Evolutionary conservation across 2,113 vertebrate species (phyloP), one percentile per base, ranked within the genome.

Genomic region (Dasyprocta punctata): DNA sequence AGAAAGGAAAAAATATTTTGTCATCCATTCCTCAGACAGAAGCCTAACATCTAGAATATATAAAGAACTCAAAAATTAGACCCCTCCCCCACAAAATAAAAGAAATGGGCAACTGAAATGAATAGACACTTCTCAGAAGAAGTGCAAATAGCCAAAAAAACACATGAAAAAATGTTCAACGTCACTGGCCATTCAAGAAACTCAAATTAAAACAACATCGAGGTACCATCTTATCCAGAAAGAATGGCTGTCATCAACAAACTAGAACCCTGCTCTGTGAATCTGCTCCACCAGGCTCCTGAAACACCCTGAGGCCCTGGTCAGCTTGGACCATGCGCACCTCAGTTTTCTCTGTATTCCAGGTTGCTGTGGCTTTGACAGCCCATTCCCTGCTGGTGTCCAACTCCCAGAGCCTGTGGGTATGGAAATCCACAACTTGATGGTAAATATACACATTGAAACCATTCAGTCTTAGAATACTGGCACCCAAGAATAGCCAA

Each of bases 371-470:
- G 7, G 14, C 65, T 69, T 36, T 69, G 36, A 33, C 65, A 69
- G 65, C 65, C 65, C 36, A n/a, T 17, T n/a, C 36, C 36, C 65
- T 69, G 33, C 36, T n/a, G n/a, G 65, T n/a, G 36, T 19, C 65
- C 33, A 69, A 7, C 36, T 19, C 33, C 65, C 33, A 69, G 65
- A 19, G 6, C 65, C 5, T 19, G 12, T 61, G 17, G 99, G 99
- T 99, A 99, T 98, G 99, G 99, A 80, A 99, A 99, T 98, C 99
- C 99, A n/a, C 98, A 99, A 97, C 99, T 99, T 97, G 99, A 99
- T 97, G 99, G 99, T 56, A 99, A 99, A 98, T 99, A 99, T 71
- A 97, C 99, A 98, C 99, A 99, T 98, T 99, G 99, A 99, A 99
- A 99, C 96, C 99, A 99, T 96, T 99, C 99, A 0, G 69, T 99